Evolutionary conservation across 2,888 invertebrate species (phyloP), one percentile per base, ranked within the genome.

Genomic region (Cinara cedri): DNA sequence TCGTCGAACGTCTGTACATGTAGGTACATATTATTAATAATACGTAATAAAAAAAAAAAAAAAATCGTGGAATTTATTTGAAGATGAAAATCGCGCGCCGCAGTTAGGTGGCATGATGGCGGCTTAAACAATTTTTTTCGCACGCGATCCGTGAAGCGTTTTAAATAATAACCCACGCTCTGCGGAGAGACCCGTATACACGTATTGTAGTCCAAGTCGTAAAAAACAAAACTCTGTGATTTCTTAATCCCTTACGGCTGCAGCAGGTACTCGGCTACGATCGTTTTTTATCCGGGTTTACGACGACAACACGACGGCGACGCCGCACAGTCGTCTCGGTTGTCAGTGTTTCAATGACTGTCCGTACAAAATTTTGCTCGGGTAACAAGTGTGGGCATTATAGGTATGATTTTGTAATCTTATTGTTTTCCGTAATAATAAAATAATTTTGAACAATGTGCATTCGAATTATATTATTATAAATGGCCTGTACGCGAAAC

Each of bases 221-320:
- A 63, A 74, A 74, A 72, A 63, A 21, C 6, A 57, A 24, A 49
- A 66, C 66, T 10, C 24, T 63, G 51, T 14, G 74, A 74, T 63
- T 54, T 63, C 51, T 63, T 42, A 42, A 74, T 63, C 51, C 74
- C 74, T 63, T 54, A 62, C n/a, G 42, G 62, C 51, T 6, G 34
- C 24, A 11, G n/a, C n/a, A n/a, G n/a, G n/a, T 54, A 54, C 74
- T 51, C 63, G 42, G 63, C 63, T 54, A 10, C 19, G 16, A 21
- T 63, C 51, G n/a, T 74, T 74, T 63, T 21, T 74, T 63, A 54
- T 54, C 60, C 19, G 51, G 63, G 34, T 74, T 74, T 74, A 74
- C 63, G 74, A 63, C 63, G 46, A 24, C 46, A 51, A 34, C 34
- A 6, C 34, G 6, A 4, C 34, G 34, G 34, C 34, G 6, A 4